These are phyloP conservation scores for Drosophila longiperda DNA, from an alignment of 2,888 invertebrate genomes.

Conservation along the genomic window DNA sequence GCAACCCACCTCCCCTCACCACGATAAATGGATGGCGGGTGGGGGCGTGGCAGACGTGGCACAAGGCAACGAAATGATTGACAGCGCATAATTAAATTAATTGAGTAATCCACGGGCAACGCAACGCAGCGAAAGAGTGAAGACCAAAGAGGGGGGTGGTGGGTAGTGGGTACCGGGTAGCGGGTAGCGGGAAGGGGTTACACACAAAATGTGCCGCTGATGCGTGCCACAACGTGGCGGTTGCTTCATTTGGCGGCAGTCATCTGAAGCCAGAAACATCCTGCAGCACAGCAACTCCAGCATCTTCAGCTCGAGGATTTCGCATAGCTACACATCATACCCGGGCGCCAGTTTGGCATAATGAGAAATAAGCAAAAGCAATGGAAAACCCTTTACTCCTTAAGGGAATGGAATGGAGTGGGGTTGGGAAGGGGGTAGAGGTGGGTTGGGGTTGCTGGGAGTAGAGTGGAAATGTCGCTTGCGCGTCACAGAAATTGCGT, in stretches of 20 bases:
- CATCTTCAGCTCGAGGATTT: constrained; percentile 18
- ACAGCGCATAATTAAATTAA: constrained; percentile 86
- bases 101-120: constrained; percentile 85
- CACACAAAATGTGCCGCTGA: constrained; percentile 57
- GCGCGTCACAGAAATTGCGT: constrained; percentile 43
- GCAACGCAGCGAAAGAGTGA: constrained; percentile 37
- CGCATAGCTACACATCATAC: constrained; percentile 31
- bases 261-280: constrained; percentile 19
- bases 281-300: constrained; percentile 5
- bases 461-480: constrained; percentile 51
- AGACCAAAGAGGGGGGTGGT: neutral
- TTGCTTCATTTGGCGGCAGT: constrained; percentile 54
- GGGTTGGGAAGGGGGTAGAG: neutral
- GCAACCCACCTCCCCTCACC: constrained; percentile 9
- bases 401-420: constrained; percentile 1
- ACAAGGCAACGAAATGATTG: constrained; percentile 84
- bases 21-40: neutral
- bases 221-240: constrained; percentile 69
- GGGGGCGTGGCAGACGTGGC: constrained; percentile 15
- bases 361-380: constrained; percentile 70
- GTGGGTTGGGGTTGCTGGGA: neutral
- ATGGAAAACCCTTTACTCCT: constrained; percentile 14
- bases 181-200: constrained; percentile 8
- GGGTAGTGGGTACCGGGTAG: neutral
- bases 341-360: constrained; percentile 48